Base-by-base conservation (phyloP, 2,888 invertebrate species). In the Bombylius discolor region DNA sequence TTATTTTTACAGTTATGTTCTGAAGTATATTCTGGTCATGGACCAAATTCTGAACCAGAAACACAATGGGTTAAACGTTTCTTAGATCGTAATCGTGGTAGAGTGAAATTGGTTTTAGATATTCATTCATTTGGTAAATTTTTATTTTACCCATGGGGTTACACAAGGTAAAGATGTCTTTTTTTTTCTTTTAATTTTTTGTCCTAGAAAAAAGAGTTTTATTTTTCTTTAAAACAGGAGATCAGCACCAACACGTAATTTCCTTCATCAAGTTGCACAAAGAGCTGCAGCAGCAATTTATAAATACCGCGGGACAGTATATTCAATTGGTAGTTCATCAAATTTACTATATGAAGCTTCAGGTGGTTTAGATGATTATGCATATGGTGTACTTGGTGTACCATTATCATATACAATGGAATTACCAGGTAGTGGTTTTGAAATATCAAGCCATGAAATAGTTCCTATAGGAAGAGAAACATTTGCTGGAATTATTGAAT, bases 331-430 rank as follows among this genome's bases (percentile, higher is more conserved):
- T 5, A 80, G 77, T 4, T 74, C 75, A 0, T 66, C 76, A 1
- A 75, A 77, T 13, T 67, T 83, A 7, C 73, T 76, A 61, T 82
- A 83, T 60, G 71, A 74, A 14, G 79, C 81, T 42, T 69, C 72
- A 48, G 86, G 86, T 45, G 81, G 81, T 45, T 76, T 83, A 61
- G 82, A 83, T 65, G 86, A 86, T 64, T 87, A 80, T 69, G 81
- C 81, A 34, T 81, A 82, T 68, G 78, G 71, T n/a, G 74, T 75
- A 34, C 62, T 72, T 61, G 78, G 72, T 44, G 76, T 83, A 48
- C 78, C 79, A 7, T 68, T 85, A 36, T 68, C 81, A 1, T 86
- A 80, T 64, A 85, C 85, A 7, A 70, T 81, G 51, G 85, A 85
- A 68, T 68, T 86, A 58, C 84, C 85, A 12, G 81, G 81, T 56